Evolutionary conservation across 2,888 invertebrate species (phyloP).

Genomic region (Euspilapteryx auroguttella): DNA sequence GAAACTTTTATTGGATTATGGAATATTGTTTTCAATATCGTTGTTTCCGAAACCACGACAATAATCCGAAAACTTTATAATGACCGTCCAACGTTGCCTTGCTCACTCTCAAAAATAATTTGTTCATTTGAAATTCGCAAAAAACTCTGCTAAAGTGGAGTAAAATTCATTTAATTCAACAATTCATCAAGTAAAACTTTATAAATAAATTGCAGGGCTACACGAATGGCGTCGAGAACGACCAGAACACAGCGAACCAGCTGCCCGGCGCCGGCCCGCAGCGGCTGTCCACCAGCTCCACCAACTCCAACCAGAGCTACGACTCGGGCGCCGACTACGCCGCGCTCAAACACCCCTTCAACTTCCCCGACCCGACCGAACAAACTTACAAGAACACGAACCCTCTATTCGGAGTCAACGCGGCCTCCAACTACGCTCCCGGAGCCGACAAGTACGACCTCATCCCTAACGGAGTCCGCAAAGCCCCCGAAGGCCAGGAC

Average conservation of each 20-base stretch:
- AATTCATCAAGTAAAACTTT: no score
- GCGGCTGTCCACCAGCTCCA: slow-evolving; percentile 44
- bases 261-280: slow-evolving; percentile 31
- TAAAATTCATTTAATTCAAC: no score
- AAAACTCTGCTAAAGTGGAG: no score
- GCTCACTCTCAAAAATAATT: no score
- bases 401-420: slow-evolving; percentile 50
- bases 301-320: slow-evolving; percentile 46
- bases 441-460: slow-evolving; percentile 19
- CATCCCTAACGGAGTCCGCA: slow-evolving; percentile 58
- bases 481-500: slow-evolving; percentile 82
- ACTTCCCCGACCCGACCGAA: slow-evolving; percentile 24
- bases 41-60: no score
- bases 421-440: slow-evolving; percentile 49
- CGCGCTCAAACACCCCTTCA: slow-evolving; percentile 36
- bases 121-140: no score
- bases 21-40: no score
- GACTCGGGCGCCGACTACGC: slow-evolving; percentile 45
- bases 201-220: slow-evolving; percentile 55
- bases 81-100: no score
- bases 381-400: slow-evolving; percentile 36
- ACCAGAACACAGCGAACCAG: slow-evolving; percentile 40
- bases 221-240: slow-evolving; percentile 49
- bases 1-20: no score
- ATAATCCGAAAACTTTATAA: no score